phyloP scores from a whole-genome alignment of 2,113 vertebrate species.

The Hypocryptadius cinnamomeus region DNA sequence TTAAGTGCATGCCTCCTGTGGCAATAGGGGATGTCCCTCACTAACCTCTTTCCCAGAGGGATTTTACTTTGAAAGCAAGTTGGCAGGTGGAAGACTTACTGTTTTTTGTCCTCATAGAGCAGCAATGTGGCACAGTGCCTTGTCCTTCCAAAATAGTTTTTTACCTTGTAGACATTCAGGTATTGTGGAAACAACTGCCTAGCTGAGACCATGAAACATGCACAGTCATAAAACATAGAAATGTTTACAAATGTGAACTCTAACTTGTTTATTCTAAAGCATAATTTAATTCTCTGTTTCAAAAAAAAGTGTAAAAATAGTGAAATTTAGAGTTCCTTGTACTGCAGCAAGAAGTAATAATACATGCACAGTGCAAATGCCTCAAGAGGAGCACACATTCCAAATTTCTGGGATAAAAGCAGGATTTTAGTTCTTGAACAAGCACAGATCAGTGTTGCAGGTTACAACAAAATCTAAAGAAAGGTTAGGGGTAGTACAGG shows the following conservation, averaged over 20 bases:
- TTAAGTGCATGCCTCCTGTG: not conserved
- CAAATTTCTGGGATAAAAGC: not conserved
- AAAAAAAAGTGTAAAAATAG: not conserved
- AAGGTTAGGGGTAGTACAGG: not conserved
- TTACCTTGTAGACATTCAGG: not conserved
- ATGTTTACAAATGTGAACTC: not conserved
- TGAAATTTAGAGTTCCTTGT: not conserved
- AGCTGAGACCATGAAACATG: not conserved
- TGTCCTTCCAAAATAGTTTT: not conserved
- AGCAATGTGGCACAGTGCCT: not conserved
- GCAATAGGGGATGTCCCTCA: not conserved
- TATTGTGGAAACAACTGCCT: not conserved
- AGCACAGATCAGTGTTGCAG: not conserved
- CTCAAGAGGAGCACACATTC: not conserved
- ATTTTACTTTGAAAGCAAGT: not conserved
- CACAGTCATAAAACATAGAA: not conserved
- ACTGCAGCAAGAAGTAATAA: not conserved
- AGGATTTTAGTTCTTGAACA: not conserved
- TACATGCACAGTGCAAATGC: fast-evolving
- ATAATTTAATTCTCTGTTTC: not conserved
- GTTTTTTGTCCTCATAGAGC: not conserved
- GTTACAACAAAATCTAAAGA: not conserved
- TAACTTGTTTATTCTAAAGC: not conserved
- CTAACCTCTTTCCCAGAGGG: not conserved
- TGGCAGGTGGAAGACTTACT: not conserved